A percentile compares a stretch with the other conserved stretches of the same genome.
Evolutionary conservation across 2,888 invertebrate species (phyloP).

Genomic region (Amphipoea lucens): DNA sequence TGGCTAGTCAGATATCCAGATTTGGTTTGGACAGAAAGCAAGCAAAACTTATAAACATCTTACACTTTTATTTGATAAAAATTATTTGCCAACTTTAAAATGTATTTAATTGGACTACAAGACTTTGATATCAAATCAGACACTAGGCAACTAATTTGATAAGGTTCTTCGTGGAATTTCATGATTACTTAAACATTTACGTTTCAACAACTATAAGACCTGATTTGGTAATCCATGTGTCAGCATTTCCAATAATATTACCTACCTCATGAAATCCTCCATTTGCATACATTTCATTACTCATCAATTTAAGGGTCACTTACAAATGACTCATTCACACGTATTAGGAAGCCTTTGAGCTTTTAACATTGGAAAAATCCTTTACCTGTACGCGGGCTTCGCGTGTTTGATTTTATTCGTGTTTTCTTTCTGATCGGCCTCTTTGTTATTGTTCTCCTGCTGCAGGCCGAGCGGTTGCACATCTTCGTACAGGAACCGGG

Average conservation of each 20-base stretch:
- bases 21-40: background rate
- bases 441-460: conserved; percentile 88
- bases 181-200: conserved; percentile 22
- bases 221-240: conserved; percentile 47
- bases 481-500: conserved; percentile 87
- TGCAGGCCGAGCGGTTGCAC: conserved; percentile 84
- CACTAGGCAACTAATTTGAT: conserved; percentile 31
- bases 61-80: conserved; percentile 2
- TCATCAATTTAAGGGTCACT: conserved; percentile 72
- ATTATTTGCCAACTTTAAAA: background rate
- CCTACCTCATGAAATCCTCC: conserved; percentile 36
- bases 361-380: conserved; percentile 69
- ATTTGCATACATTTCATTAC: conserved; percentile 49
- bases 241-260: conserved; percentile 55
- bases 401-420: conserved; percentile 89
- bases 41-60: background rate
- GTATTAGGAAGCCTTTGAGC: conserved; percentile 59
- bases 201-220: conserved; percentile 28
- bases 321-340: conserved; percentile 63
- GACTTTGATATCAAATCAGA: conserved; percentile 41
- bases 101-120: conserved; percentile 21
- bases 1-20: background rate
- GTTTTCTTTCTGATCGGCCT: conserved; percentile 84
- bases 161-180: conserved; percentile 37
- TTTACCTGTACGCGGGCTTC: conserved; percentile 91